Evolutionary conservation across 1,140 invertebrate genomes (phyloP).

Genomic region (Chironomus tepperi): DNA sequence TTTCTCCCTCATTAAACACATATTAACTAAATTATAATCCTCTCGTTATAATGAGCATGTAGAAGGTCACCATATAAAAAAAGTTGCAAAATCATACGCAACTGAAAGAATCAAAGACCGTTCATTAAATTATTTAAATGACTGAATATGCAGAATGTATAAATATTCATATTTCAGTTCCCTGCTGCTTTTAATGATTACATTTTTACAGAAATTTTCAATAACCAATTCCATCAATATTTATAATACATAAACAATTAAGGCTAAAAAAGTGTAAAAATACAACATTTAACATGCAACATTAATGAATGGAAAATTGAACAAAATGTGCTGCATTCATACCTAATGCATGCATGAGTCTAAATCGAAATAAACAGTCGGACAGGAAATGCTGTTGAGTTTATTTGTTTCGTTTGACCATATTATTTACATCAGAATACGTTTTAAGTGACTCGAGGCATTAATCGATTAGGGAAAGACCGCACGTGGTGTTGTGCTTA

Average conservation of each 20-base stretch:
- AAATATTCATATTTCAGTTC: not conserved
- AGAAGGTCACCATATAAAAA: not conserved
- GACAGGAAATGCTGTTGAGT: not conserved
- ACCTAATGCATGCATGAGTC: no score
- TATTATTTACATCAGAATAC: not conserved
- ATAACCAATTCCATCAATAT: not conserved
- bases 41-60: no score
- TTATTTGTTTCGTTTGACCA: not conserved
- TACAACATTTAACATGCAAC: not conserved
- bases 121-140: no score
- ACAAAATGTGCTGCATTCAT: not conserved
- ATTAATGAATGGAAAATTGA: not conserved
- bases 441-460: not conserved
- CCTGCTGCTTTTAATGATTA: not conserved
- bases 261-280: not conserved
- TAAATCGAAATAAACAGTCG: not conserved
- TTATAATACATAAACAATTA: no score
- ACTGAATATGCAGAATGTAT: no score
- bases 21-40: no score
- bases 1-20: no score
- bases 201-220: no score
- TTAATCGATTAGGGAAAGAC: constrained; percentile 1
- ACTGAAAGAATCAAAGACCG: no score
- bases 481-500: not conserved
- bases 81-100: not conserved